Evolutionary conservation across 23 tunicate species (phyloP).

Genomic region (Trididemnum miniatum): DNA sequence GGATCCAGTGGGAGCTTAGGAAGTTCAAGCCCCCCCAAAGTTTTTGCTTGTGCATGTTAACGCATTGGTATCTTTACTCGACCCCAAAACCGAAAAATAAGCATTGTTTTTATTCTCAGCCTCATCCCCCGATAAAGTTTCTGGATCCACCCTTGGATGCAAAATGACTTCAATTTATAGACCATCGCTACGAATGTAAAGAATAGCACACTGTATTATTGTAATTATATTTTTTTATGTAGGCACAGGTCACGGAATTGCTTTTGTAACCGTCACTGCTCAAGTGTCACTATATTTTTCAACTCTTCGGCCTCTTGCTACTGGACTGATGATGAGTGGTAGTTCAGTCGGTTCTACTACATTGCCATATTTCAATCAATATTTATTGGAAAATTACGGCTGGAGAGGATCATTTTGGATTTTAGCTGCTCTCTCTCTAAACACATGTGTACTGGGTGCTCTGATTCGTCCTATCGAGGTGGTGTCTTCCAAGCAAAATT

Average conservation of each 20-base stretch:
- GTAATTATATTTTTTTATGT: not conserved
- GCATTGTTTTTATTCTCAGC: too few relatives aligned
- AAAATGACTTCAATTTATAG: too few relatives aligned
- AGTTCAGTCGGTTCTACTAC: conserved; percentile 24
- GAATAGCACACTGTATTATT: too few relatives aligned
- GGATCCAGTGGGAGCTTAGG: too few relatives aligned
- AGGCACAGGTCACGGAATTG: conserved; percentile 52
- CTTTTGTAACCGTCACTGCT: conserved; percentile 26
- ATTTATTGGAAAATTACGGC: conserved; percentile 38
- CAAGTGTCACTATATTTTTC: conserved; percentile 50
- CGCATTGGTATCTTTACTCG: too few relatives aligned
- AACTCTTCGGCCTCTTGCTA: conserved; percentile 40
- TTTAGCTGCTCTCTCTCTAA: conserved; percentile 46
- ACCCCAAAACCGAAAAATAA: too few relatives aligned
- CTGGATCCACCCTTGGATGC: too few relatives aligned
- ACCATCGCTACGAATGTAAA: too few relatives aligned
- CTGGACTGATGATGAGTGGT: conserved; percentile 46
- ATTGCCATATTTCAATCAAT: conserved; percentile 36
- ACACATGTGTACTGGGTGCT: conserved; percentile 47
- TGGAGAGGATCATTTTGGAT: conserved; percentile 57
- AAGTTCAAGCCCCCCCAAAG: too few relatives aligned
- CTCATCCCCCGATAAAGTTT: too few relatives aligned
- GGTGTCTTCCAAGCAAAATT: not conserved
- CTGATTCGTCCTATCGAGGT: conserved; percentile 45
- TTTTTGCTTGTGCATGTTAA: too few relatives aligned